phyloP scores from a whole-genome alignment of 2,888 invertebrate genomes.

The Lepidonotus clava region DNA sequence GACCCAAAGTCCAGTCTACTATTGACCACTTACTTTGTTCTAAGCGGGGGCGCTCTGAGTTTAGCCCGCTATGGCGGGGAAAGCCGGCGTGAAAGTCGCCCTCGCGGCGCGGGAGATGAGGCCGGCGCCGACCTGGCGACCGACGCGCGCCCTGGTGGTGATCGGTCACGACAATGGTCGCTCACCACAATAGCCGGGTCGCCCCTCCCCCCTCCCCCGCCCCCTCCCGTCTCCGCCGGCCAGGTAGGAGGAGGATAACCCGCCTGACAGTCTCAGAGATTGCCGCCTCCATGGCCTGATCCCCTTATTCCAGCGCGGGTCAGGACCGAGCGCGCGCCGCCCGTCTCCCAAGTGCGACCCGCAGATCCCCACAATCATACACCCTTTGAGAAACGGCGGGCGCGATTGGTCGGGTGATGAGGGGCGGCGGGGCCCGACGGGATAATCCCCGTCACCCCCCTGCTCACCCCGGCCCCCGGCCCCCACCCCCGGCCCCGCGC shows the following conservation, averaged over 20 bases:
- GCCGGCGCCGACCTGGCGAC: not conserved
- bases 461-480: too few relatives aligned
- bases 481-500: too few relatives aligned
- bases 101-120: conserved; percentile 2
- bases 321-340: not conserved
- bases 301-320: conserved; percentile 20
- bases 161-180: not conserved
- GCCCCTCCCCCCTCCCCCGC: not conserved
- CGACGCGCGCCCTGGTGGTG: not conserved
- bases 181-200: not conserved
- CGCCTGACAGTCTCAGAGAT: conserved; percentile 20
- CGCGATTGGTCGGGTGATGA: not conserved
- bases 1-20: not conserved
- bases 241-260: conserved; percentile 3
- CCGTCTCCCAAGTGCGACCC: conserved; percentile 8
- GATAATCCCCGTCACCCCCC: not conserved
- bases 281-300: not conserved
- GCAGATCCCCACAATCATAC: not conserved
- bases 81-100: too few relatives aligned
- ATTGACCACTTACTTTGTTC: not conserved
- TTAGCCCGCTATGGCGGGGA: too few relatives aligned
- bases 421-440: not conserved
- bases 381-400: not conserved
- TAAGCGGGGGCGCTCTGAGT: too few relatives aligned
- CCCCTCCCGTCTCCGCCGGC: not conserved